Evolutionary conservation across 2,797 vertebrate genomes (phyloP), one percentile per base, ranked within the genome.

Genomic region (Cetoscarus ocellatus): DNA sequence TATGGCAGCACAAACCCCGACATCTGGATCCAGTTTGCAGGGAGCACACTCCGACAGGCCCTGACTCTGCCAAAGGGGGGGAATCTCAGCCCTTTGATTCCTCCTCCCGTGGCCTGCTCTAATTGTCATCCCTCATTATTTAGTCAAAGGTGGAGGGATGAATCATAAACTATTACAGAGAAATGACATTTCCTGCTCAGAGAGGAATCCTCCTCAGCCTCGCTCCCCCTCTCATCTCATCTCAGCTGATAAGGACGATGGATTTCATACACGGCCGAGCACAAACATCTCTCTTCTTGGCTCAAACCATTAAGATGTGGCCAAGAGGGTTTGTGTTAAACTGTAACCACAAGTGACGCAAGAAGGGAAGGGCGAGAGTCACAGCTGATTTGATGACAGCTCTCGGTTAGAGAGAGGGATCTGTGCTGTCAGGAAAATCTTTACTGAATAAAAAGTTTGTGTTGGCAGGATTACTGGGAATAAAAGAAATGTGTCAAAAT

Each of bases 11-110:
- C 69, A 77, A 79, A 86, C 76, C 74, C 73, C 49, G 65, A 95
- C 95, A 96, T 96, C 95, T 96, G 95, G 91, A 95, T 93, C 82
- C 86, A 92, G 89, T 96, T 95, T 95, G 89, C 86, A 69, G 70
- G 79, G 84, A 92, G 89, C 81, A 59, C 73, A 83, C 85, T 91
- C 88, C 90, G 83, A 92, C 86, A 65, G 82, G 58, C 79, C 50
- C 75, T 14, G 55, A 70, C 90, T 93, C 88, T 89, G 93, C 93
- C 93, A 91, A 91, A 27, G 27, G 77, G 88, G 82, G 90, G 82
- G 90, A 91, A 91, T 92, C 91, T 89, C 83, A 82, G 82, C 79
- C 75, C 92, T 94, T 92, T 92, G 92, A 94, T 92, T 93, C 81
- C 83, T 82, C 67, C 89, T 91, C 92, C 88, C 88, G 77, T 78